Base-by-base conservation (phyloP, 2,888 invertebrate genomes). In the Diarsia mendica region DNA sequence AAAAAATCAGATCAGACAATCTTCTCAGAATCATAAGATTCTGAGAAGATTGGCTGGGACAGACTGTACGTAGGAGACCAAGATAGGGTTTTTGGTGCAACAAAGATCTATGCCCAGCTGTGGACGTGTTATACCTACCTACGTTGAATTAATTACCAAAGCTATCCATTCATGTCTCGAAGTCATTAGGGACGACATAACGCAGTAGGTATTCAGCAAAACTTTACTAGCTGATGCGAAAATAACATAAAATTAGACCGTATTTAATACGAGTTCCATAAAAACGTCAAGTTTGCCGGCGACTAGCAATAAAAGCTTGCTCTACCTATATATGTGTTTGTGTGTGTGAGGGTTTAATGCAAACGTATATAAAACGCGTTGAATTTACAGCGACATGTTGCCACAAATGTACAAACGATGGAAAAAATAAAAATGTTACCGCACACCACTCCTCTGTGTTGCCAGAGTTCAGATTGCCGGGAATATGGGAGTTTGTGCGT, bases 401-500 rank as follows among this genome's bases (percentile, higher is more conserved):
- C 89, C 89, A 83, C 89, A 89, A 89, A 89, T 87, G 87, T 89
- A 87, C 86, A 85, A 88, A 83, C 84, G 85, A 82, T 83, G 84
- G 81, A 85, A 83, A 85, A 89, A 84, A 87, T 88, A 89, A 89
- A 89, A 88, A 88, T 84, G 84, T 87, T 85, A 86, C 87, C 82
- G 71, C 88, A 82, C 85, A 85, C 81, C 69, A 85, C 74, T 73
- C 64, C n/a, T 72, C 55, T 64, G 79, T 77, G 76, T 66, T 82
- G 70, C 82, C 79, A 83, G 67, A 13, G 48, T 74, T 15, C n/a
- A 46, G 11, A 44, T 74, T 74, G 67, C 82, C 73, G 4, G 23
- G 10, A 68, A 61, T 1, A 39, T 5, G 71, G 78, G 66, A 70
- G 28, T 39, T 44, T 71, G 60, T 71, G n/a, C n/a, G n/a, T n/a